These are phyloP conservation scores for Anas bernieri DNA, from an alignment of 2,797 vertebrate species.

Conservation along the genomic window DNA sequence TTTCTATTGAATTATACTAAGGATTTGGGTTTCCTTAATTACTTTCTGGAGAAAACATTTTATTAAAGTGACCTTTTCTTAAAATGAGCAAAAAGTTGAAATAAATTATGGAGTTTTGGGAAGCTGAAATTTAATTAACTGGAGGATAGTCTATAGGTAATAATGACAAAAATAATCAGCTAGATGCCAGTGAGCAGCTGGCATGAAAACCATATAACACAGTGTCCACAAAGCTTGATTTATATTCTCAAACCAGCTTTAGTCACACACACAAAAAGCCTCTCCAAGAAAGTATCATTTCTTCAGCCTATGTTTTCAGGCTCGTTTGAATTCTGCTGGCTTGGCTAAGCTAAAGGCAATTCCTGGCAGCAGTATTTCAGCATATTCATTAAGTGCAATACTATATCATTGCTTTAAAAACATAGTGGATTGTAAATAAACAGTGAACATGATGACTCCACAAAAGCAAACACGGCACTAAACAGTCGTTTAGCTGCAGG, in stretches of 20 bases:
- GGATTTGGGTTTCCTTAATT: background rate
- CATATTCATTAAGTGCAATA: conserved; percentile 44
- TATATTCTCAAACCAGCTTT: background rate
- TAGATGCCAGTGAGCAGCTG: conserved; percentile 22
- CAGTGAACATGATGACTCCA: background rate
- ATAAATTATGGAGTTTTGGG: background rate
- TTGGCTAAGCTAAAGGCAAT: conserved; percentile 38
- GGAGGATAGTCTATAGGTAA: conserved; percentile 30
- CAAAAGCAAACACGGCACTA: conserved; percentile 44
- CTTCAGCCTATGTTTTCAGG: conserved; percentile 3
- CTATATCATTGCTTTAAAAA: conserved; percentile 44
- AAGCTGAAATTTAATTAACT: conserved; percentile 66
- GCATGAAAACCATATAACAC: background rate
- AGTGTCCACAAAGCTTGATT: background rate
- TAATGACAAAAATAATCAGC: conserved; percentile 38
- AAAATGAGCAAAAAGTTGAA: background rate
- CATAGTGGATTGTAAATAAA: conserved; percentile 47
- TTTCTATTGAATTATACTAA: background rate
- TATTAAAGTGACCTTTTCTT: background rate
- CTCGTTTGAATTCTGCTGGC: background rate
- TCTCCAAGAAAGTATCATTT: conserved; percentile 10
- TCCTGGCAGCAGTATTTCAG: conserved; percentile 10
- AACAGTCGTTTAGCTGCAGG: conserved; percentile 31
- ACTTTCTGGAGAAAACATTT: background rate
- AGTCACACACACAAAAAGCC: conserved; percentile 20